phyloP scores from a whole-genome alignment of 2,888 invertebrate species.

The Atethmia centrago region DNA sequence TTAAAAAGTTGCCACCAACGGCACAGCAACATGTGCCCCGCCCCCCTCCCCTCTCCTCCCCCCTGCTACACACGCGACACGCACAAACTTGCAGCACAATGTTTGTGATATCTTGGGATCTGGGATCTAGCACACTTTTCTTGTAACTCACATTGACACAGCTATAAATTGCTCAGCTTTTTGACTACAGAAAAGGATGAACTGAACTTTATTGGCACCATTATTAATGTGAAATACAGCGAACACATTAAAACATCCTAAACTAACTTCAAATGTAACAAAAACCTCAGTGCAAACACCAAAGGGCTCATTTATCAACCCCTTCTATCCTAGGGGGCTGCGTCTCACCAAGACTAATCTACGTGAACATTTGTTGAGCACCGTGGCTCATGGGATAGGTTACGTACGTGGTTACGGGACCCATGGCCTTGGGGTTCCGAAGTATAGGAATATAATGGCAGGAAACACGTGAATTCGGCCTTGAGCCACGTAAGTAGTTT shows the following conservation, averaged over 20 bases:
- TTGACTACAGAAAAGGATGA: slow-evolving; percentile 3
- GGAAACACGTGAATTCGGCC: slow-evolving; percentile 13
- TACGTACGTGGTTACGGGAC: no score
- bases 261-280: slow-evolving; percentile 8
- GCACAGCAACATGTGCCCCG: slow-evolving; percentile 22
- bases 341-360: slow-evolving; percentile 22
- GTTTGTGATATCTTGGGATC: slow-evolving; percentile 19
- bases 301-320: slow-evolving; percentile 21
- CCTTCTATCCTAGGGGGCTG: background rate
- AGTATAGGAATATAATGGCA: no score
- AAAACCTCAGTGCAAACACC: slow-evolving; percentile 16
- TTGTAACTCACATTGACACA: slow-evolving; percentile 38
- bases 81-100: slow-evolving; percentile 6
- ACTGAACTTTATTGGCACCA: slow-evolving; percentile 27
- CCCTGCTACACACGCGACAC: background rate
- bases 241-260: slow-evolving; percentile 6
- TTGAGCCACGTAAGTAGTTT: slow-evolving; percentile 18
- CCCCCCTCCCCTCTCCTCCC: background rate
- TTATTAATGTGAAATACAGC: slow-evolving; percentile 21
- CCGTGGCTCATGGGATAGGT: background rate
- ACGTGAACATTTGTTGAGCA: slow-evolving; percentile 2
- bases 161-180: slow-evolving; percentile 44
- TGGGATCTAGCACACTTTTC: slow-evolving; percentile 31
- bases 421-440: no score
- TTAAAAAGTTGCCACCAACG: slow-evolving; percentile 36